Conservation (phyloP, 1,140 invertebrate genomes). For the Papilio aristodemus region DNA sequence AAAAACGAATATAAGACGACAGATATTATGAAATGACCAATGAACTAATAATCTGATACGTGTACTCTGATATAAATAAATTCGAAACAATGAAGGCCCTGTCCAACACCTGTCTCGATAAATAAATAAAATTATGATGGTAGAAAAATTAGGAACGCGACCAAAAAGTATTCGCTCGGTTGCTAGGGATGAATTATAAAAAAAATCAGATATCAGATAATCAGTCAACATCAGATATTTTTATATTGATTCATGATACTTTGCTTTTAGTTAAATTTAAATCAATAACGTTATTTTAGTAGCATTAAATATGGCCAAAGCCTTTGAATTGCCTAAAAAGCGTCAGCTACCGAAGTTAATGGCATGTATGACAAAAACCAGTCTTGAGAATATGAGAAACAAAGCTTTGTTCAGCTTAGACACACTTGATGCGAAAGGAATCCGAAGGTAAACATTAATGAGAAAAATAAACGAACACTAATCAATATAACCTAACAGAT, state of each 20-base stretch:
- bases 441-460: constrained; percentile 55
- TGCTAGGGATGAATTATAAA: neutral
- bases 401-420: constrained; percentile 62
- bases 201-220: neutral
- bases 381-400: constrained; percentile 67
- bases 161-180: neutral
- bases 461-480: constrained; percentile 10
- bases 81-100: too few relatives aligned
- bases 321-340: constrained; percentile 40
- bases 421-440: constrained; percentile 63
- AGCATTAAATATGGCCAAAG: constrained; percentile 31
- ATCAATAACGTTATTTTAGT: neutral
- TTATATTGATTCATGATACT: neutral
- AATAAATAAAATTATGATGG: too few relatives aligned
- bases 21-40: too few relatives aligned
- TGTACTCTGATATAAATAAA: too few relatives aligned
- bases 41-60: too few relatives aligned
- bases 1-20: too few relatives aligned
- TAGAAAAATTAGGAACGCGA: too few relatives aligned
- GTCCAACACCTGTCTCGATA: too few relatives aligned
- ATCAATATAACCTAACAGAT: too few relatives aligned
- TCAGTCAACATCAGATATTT: neutral
- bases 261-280: neutral
- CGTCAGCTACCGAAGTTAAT: constrained; percentile 65
- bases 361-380: constrained; percentile 71